Conservation (phyloP, 2,113 vertebrate species). For the Nothobranchius furzeri region DNA sequence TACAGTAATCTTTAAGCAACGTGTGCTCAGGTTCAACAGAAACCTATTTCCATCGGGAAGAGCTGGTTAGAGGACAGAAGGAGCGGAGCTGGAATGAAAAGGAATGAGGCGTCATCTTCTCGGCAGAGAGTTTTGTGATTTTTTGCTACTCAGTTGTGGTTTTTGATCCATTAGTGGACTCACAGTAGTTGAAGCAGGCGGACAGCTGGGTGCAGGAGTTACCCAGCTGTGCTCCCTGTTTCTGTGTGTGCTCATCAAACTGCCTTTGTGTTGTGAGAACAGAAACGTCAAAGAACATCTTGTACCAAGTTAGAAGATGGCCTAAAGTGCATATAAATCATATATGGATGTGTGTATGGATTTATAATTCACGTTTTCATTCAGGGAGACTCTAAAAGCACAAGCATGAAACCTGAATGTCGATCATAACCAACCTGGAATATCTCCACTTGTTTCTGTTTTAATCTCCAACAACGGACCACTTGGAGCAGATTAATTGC, state of each 20-base stretch:
- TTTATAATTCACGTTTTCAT: neutral
- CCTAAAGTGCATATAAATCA: neutral
- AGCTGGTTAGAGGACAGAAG: neutral
- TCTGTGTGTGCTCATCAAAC: slow-evolving; percentile 11
- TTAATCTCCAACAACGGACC: neutral
- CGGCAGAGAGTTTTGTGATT: slow-evolving; percentile 7
- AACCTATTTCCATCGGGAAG: neutral
- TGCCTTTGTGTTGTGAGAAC: slow-evolving; percentile 7
- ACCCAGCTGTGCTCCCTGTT: slow-evolving; percentile 20
- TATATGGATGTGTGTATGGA: neutral
- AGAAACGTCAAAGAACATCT: slow-evolving; percentile 24
- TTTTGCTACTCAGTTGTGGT: neutral
- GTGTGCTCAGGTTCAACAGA: slow-evolving; percentile 11
- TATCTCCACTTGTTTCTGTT: neutral
- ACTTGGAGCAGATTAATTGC: neutral
- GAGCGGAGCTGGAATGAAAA: neutral
- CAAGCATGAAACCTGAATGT: neutral
- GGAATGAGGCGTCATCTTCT: neutral
- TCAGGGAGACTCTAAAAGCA: neutral
- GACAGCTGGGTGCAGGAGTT: slow-evolving; percentile 21
- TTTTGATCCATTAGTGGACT: slow-evolving; percentile 22
- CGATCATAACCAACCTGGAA: neutral
- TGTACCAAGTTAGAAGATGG: neutral
- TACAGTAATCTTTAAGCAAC: slow-evolving; percentile 19
- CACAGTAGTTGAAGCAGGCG: slow-evolving; percentile 23